Conservation (phyloP, 2,797 vertebrate genomes). For the Microhierax caerulescens region DNA sequence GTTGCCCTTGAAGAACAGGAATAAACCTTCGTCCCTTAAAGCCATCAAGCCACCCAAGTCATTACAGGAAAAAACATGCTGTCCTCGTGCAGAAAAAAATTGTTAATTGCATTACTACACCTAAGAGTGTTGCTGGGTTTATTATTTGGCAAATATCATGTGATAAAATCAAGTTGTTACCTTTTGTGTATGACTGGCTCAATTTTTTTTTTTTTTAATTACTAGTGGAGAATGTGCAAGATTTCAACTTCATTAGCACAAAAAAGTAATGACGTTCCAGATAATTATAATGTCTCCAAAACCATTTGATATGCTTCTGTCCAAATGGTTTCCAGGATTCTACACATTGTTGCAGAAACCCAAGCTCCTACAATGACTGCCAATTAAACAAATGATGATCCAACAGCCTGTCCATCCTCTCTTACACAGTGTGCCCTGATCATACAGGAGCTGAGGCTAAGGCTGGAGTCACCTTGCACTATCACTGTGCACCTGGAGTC, state of each 20-base stretch:
- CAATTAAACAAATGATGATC: neutral
- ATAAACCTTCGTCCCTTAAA: neutral
- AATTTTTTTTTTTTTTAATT: neutral
- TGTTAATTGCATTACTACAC: neutral
- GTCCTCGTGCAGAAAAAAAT: neutral
- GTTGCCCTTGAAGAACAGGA: slow-evolving; percentile 17
- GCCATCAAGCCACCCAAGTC: neutral
- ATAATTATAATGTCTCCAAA: neutral
- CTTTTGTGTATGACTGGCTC: neutral
- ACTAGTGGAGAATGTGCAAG: neutral
- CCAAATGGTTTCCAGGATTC: neutral
- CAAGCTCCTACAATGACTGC: neutral
- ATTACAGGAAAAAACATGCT: neutral
- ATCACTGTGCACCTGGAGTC: neutral
- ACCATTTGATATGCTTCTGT: neutral
- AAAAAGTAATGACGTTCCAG: neutral
- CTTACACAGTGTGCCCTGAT: neutral
- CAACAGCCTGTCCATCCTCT: neutral
- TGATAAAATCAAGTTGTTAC: neutral
- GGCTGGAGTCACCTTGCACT: too few species aligned
- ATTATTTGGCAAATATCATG: neutral
- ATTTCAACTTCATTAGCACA: neutral
- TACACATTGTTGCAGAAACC: neutral
- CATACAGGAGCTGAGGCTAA: neutral
- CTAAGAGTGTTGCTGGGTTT: neutral